Base-by-base conservation (phyloP, 2,113 vertebrate genomes). In the Grus americana region DNA sequence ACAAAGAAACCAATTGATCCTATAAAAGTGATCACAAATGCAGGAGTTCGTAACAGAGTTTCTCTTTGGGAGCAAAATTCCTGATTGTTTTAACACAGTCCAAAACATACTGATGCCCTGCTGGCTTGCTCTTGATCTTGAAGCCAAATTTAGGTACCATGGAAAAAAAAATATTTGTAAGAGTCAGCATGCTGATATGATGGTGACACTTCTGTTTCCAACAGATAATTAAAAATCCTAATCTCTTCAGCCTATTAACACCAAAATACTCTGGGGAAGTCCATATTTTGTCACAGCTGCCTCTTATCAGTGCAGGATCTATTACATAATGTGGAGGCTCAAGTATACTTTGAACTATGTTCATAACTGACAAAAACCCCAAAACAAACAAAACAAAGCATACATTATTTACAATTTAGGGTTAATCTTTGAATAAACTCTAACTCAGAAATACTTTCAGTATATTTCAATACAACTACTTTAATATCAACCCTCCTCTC, bases 71-170 rank as follows among this genome's bases (percentile, higher is more conserved):
- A 86, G 21, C 34, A 92, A 90, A 66, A 0, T 1, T 58, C 42
- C 40, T 86, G 21, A 38, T n/a, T 38, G 10, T 67, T 92, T 66
- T 78, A 74, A 62, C 5, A 55, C 22, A 34, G 15, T n/a, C 14
- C 15, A 63, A 67, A 55, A 27, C n/a, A 40, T 0, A 27, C 5
- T 3, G 6, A 83, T 42, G 27, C 3, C 47, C 8, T 58, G 0
- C 3, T 32, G 46, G 92, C 17, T 81, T 91, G 36, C 16, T 70
- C 14, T n/a, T 82, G 16, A 58, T 40, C 17, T 71, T 62, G 30
- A 87, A 82, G 40, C 3, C 19, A 75, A 73, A 71, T 78, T 63
- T 58, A 92, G 22, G 5, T 78, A 67, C 18, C 32, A 54, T 6
- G 6, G 55, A 65, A 80, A 89, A 70, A 1, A 63, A 65, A 72